Conservation (phyloP, 2,797 vertebrate species). For the Rhinella marina region DNA sequence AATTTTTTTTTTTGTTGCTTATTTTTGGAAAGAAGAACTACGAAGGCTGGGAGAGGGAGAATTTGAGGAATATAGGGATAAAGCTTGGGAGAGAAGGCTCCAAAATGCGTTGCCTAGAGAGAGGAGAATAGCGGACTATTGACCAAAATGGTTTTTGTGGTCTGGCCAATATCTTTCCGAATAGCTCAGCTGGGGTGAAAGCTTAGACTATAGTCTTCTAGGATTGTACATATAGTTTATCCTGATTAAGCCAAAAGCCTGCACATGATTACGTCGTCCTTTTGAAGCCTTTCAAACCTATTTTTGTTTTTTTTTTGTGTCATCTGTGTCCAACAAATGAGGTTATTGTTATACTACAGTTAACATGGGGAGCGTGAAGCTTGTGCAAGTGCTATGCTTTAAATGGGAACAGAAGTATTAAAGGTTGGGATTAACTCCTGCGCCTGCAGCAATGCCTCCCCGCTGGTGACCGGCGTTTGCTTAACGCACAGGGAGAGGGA, state of each 20-base stretch:
- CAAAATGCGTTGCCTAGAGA: constrained; percentile 20
- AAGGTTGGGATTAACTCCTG: constrained; percentile 37
- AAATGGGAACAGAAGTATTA: constrained; percentile 46
- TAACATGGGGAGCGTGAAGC: constrained; percentile 41
- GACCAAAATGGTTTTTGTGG: constrained; percentile 58
- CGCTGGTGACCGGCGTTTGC: constrained; percentile 1
- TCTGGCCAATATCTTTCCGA: constrained; percentile 57
- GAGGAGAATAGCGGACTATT: constrained; percentile 56
- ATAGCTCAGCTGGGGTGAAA: constrained; percentile 58
- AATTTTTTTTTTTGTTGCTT: background rate
- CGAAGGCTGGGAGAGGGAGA: background rate
- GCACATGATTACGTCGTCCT: constrained; percentile 60
- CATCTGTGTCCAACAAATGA: constrained; percentile 61
- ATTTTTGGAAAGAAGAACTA: background rate
- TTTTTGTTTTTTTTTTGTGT: constrained; percentile 60
- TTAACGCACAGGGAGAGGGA: background rate
- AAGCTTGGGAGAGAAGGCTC: constrained; percentile 14
- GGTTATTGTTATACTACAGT: constrained; percentile 53
- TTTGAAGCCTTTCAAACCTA: constrained; percentile 61
- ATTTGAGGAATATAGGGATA: constrained; percentile 29
- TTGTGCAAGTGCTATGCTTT: constrained; percentile 19
- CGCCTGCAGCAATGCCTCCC: constrained; percentile 13
- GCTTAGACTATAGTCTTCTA: constrained; percentile 43
- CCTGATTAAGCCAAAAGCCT: constrained; percentile 61
- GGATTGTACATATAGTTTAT: constrained; percentile 60